Base-by-base conservation (phyloP, 23 tunicate species). In the Trididemnum clinides region DNA sequence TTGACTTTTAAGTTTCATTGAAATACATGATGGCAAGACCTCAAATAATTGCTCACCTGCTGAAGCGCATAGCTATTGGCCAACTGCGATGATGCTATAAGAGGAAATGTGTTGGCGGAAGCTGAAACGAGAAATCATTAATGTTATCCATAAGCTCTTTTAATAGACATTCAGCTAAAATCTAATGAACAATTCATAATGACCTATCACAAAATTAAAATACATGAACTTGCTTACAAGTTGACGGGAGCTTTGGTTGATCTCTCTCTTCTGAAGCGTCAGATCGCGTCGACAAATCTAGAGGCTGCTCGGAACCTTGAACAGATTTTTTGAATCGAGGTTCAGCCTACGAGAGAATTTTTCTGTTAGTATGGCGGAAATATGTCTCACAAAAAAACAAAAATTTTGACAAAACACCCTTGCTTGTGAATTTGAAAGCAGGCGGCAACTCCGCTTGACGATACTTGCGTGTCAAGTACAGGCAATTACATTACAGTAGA, bases 241-340 rank as follows among this genome's bases (percentile, higher is more conserved):
- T 59, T 44, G 54, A 15, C 54, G 15, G 15, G 15, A n/a, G n/a
- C n/a, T 7, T 44, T 44, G 54, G 20, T 59, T 59, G 5, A 19
- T 59, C 66, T 59, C 66, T 59, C 22, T 25, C 5, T 59, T 59
- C 66, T 19, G 66, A 3, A 15, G n/a, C 30, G 22, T 23, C 10
- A 20, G 75, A 66, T 5, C 75, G 36, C 7, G 36, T 66, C 22
- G 75, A 28, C 21, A 74, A 57, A 74, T 74, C 80, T 20, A 74
- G 80, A 19, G 80, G 80, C 38, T 74, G 80, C 12, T 66, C 75
- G 19, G 12, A 4, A 6, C 7, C 10, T 31, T 66, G 37, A 4
- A 4, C 27, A 6, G 10, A 29, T 31, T 29, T 4, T 31, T 66
- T 66, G 12, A 15, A 31, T 29, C 75, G 37, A 66, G 2, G 30